Conservation (phyloP, 2,888 invertebrate genomes). For the Blomia tropicalis region DNA sequence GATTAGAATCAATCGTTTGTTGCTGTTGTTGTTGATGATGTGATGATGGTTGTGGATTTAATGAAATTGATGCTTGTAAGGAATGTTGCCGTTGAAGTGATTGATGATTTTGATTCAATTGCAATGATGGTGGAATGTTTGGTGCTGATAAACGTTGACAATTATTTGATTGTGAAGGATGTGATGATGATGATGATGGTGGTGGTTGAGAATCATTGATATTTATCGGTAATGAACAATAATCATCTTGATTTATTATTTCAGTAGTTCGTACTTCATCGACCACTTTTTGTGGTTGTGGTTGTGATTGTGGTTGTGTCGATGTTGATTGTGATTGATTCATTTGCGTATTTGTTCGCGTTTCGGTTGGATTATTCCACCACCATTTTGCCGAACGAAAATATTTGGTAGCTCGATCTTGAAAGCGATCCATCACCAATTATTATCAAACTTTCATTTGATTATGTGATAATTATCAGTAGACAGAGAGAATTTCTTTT, state of each 20-base stretch:
- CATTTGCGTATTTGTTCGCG: no score
- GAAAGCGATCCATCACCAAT: constrained; percentile 18
- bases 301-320: no score
- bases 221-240: neutral
- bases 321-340: neutral
- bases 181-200: neutral
- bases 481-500: no score
- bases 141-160: neutral
- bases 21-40: neutral
- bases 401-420: constrained; percentile 19
- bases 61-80: no score
- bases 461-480: no score
- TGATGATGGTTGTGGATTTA: no score
- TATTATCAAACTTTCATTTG: no score
- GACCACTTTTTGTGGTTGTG: no score
- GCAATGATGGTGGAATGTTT: neutral
- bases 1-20: neutral
- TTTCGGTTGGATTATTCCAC: neutral
- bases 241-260: neutral
- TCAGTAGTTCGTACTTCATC: no score
- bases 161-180: no score
- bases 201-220: neutral
- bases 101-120: neutral
- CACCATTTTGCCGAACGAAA: constrained; percentile 21
- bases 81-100: neutral